Conservation (phyloP, 1,140 invertebrate genomes). For the Drosophila serrata region DNA sequence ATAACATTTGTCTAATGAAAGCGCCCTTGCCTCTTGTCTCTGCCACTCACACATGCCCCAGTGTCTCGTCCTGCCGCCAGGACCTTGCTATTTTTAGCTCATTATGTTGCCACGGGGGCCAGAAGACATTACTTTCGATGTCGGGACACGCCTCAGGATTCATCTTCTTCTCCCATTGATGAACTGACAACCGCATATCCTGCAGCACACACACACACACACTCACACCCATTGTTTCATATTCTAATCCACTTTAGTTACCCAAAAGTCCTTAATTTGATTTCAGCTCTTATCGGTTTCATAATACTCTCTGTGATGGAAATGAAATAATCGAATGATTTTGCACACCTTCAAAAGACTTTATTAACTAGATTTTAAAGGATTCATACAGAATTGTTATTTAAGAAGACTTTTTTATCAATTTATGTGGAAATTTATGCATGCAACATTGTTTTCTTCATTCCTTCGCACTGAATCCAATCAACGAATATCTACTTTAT, state of each 20-base stretch:
- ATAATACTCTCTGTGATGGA: background rate
- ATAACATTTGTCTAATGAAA: constrained; percentile 78
- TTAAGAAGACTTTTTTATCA: too few relatives aligned
- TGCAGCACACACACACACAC: too few relatives aligned
- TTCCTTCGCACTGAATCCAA: background rate
- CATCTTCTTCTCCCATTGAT: constrained; percentile 38
- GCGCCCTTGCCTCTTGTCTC: constrained; percentile 23
- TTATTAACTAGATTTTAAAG: background rate
- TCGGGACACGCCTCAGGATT: constrained; percentile 31
- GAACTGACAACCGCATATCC: constrained; percentile 22
- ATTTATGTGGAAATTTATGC: background rate
- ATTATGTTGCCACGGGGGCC: constrained; percentile 61
- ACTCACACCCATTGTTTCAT: constrained; percentile 12
- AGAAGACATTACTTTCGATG: constrained; percentile 37
- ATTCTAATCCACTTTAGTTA: constrained; percentile 8
- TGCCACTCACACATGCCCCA: constrained; percentile 1
- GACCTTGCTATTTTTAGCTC: constrained; percentile 64
- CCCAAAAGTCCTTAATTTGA: constrained; percentile 16
- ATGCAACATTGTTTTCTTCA: background rate
- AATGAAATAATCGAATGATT: background rate
- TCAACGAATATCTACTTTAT: background rate
- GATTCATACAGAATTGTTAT: too few relatives aligned
- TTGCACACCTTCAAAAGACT: background rate
- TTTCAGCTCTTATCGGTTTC: constrained; percentile 3
- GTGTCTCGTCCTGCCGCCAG: constrained; percentile 22